Percentiles rank a stretch among this genome's conserved stretches.
phyloP scores from a whole-genome alignment of 1,140 invertebrate genomes.

The Scaptomyza graminum region DNA sequence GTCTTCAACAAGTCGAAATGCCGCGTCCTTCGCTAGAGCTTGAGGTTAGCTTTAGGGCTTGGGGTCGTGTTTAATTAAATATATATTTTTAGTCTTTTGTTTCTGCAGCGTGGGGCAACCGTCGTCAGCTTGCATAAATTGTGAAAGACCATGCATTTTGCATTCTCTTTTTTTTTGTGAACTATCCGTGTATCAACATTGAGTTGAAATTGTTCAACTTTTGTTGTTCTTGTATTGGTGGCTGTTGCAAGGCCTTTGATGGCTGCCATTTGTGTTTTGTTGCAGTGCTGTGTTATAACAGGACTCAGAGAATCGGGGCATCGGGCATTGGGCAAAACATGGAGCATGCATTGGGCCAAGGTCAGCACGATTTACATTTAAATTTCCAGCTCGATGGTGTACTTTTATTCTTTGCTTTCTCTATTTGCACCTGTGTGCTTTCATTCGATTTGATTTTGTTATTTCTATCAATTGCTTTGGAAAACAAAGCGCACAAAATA shows the following conservation, averaged over 20 bases:
- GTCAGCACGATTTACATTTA: conserved; percentile 46
- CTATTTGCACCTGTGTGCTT: conserved; percentile 1
- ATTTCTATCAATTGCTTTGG: conserved; percentile 35
- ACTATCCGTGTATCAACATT: conserved; percentile 27
- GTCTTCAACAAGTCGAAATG: conserved; percentile 30
- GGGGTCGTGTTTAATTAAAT: conserved; percentile 32
- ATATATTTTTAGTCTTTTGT: conserved; percentile 22
- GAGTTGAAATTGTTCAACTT: conserved; percentile 22
- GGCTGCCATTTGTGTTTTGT: conserved; percentile 33
- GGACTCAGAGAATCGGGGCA: conserved; percentile 24
- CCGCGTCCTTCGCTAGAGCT: neutral
- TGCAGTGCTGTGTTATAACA: conserved; percentile 42
- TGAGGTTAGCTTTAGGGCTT: neutral
- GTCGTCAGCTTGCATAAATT: conserved; percentile 34
- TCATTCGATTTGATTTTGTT: conserved; percentile 25
- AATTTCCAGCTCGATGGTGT: conserved; percentile 29
- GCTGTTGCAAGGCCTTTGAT: conserved; percentile 9
- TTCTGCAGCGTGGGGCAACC: conserved; percentile 11
- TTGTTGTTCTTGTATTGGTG: neutral
- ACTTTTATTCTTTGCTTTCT: conserved; percentile 10
- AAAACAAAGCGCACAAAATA: neutral
- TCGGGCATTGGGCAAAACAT: conserved; percentile 12
- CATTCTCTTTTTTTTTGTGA: conserved; percentile 1
- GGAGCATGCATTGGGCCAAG: conserved; percentile 43
- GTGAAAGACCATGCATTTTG: conserved; percentile 27